phyloP scores from a whole-genome alignment of 2,797 vertebrate species.

The Rallus crepitans region DNA sequence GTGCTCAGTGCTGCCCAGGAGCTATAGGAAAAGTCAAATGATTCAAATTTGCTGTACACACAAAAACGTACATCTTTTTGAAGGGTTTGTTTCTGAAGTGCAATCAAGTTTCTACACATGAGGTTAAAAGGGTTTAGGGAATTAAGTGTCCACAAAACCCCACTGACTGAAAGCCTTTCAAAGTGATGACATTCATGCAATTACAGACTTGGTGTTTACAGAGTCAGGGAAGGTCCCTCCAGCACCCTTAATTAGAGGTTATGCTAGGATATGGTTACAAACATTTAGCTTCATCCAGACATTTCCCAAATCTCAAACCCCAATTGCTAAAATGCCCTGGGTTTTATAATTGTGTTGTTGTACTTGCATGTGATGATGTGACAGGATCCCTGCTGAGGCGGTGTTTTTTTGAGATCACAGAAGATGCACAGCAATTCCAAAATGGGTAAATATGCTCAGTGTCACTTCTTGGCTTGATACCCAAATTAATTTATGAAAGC shows the following conservation, averaged over 20 bases:
- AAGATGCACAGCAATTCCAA: neutral
- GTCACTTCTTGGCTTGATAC: neutral
- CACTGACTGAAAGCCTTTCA: neutral
- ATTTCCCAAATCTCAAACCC: neutral
- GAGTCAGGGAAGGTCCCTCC: neutral
- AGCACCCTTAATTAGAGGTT: neutral
- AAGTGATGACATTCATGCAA: neutral
- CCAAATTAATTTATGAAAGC: neutral
- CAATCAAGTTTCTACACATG: neutral
- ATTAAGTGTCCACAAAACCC: neutral
- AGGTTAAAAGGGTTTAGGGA: neutral
- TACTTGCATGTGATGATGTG: neutral
- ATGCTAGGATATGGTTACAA: neutral
- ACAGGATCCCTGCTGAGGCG: neutral
- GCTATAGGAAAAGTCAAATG: neutral
- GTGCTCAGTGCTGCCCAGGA: neutral
- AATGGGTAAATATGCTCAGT: neutral
- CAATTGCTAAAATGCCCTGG: neutral
- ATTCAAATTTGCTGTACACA: neutral
- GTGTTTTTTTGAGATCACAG: neutral
- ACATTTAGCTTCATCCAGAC: neutral
- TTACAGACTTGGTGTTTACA: neutral
- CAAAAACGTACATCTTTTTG: neutral
- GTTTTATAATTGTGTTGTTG: neutral
- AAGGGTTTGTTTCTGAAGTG: neutral